A percentile compares a stretch with the other conserved stretches of the same genome.
Evolutionary conservation across 2,113 vertebrate genomes (phyloP).

Genomic region (Strix uralensis): DNA sequence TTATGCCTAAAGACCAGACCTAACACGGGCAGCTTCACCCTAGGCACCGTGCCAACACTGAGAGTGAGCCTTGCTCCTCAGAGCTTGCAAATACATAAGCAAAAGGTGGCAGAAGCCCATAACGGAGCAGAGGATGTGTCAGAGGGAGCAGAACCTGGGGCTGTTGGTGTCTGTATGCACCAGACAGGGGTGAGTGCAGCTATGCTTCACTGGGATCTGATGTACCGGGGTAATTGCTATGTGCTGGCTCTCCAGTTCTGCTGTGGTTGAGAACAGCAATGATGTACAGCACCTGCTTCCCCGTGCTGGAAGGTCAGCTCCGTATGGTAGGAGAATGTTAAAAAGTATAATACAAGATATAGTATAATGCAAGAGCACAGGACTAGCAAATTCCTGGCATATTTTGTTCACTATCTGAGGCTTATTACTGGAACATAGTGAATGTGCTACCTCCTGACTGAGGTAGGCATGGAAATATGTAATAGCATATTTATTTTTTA

Average conservation of each 20-base stretch:
- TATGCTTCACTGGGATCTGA: neutral
- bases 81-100: neutral
- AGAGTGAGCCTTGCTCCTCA: neutral
- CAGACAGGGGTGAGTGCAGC: rapidly evolving
- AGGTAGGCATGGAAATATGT: neutral
- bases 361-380: neutral
- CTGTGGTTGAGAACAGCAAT: neutral
- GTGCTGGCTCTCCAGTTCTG: neutral
- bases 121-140: neutral
- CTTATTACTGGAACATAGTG: neutral
- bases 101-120: neutral
- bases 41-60: neutral
- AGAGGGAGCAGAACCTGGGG: neutral
- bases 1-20: too few species aligned
- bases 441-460: neutral
- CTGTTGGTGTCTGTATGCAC: neutral
- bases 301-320: neutral
- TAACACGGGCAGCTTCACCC: neutral
- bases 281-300: neutral
- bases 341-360: neutral
- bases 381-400: neutral
- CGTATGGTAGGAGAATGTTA: neutral
- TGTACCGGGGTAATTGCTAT: neutral
- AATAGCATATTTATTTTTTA: neutral
- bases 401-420: neutral